phyloP scores from a whole-genome alignment of 2,888 invertebrate genomes.

The Andrena bucephala region DNA sequence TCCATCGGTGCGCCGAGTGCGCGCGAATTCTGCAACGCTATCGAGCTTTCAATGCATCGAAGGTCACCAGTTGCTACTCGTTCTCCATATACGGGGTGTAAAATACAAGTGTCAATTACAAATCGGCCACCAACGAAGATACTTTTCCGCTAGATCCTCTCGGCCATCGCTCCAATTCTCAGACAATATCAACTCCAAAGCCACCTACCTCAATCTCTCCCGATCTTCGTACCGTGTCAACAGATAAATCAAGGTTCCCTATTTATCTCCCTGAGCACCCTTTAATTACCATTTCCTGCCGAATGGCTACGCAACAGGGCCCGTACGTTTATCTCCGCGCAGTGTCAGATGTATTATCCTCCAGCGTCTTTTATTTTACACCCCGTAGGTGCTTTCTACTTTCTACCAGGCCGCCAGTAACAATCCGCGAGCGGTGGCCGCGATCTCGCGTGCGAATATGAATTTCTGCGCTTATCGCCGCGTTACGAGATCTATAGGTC shows the following conservation, averaged over 20 bases:
- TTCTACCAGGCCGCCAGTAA: slow-evolving; percentile 50
- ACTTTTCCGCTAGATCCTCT: neutral
- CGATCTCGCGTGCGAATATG: slow-evolving; percentile 62
- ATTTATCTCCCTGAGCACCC: neutral
- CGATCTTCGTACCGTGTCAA: neutral
- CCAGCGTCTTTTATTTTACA: slow-evolving; percentile 18
- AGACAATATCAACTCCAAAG: neutral
- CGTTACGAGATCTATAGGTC: slow-evolving; percentile 59
- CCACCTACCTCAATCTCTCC: neutral
- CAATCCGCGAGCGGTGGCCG: slow-evolving; percentile 48
- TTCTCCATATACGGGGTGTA: neutral
- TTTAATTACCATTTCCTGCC: neutral
- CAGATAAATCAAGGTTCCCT: neutral
- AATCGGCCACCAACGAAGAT: too few species aligned
- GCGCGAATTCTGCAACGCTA: slow-evolving; percentile 21
- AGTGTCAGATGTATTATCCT: neutral
- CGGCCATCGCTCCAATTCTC: neutral
- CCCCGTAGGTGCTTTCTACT: slow-evolving; percentile 65
- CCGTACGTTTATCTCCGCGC: neutral
- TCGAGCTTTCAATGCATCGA: slow-evolving; percentile 36
- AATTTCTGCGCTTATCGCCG: slow-evolving; percentile 60
- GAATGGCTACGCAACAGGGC: neutral
- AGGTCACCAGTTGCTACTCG: slow-evolving; percentile 49
- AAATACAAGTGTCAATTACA: neutral
- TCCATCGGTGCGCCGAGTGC: neutral